Evolutionary conservation across 1,140 invertebrate species (phyloP).

Genomic region (Polyergus mexicanus): DNA sequence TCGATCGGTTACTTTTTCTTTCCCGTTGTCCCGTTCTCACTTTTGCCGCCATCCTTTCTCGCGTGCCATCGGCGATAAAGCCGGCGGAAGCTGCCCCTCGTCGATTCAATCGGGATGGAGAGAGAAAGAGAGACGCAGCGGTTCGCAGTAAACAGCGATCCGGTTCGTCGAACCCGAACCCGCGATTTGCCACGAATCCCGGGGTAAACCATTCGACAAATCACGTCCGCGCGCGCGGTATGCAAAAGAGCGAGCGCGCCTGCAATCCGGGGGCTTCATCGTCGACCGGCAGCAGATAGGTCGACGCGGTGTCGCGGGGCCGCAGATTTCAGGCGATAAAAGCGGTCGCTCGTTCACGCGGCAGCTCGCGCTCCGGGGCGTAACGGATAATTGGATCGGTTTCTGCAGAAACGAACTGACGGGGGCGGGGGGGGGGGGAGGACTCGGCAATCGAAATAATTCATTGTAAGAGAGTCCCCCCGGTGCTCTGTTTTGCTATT

Average conservation of each 20-base stretch:
- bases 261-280: neutral
- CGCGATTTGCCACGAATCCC: slow-evolving; percentile 58
- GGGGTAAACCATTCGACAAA: slow-evolving; percentile 63
- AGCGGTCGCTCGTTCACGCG: slow-evolving; percentile 53
- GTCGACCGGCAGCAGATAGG: slow-evolving; percentile 9
- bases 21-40: slow-evolving; percentile 13
- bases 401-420: slow-evolving; percentile 44
- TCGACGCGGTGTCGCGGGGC: slow-evolving; percentile 48
- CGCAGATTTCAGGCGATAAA: slow-evolving; percentile 57
- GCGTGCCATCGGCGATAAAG: slow-evolving; percentile 54
- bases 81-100: slow-evolving; percentile 41
- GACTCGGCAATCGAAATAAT: slow-evolving; percentile 40
- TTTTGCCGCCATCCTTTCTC: slow-evolving; percentile 21
- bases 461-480: neutral
- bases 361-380: slow-evolving; percentile 29
- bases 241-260: slow-evolving; percentile 44
- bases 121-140: neutral
- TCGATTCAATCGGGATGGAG: slow-evolving; percentile 33
- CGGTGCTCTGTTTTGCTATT: neutral
- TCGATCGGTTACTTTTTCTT: neutral
- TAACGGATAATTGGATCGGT: slow-evolving; percentile 63
- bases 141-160: slow-evolving; percentile 65
- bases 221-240: slow-evolving; percentile 40
- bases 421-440: no score
- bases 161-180: slow-evolving; percentile 49